phyloP scores from a whole-genome alignment of 2,113 vertebrate genomes.

The Trogon surrucura region DNA sequence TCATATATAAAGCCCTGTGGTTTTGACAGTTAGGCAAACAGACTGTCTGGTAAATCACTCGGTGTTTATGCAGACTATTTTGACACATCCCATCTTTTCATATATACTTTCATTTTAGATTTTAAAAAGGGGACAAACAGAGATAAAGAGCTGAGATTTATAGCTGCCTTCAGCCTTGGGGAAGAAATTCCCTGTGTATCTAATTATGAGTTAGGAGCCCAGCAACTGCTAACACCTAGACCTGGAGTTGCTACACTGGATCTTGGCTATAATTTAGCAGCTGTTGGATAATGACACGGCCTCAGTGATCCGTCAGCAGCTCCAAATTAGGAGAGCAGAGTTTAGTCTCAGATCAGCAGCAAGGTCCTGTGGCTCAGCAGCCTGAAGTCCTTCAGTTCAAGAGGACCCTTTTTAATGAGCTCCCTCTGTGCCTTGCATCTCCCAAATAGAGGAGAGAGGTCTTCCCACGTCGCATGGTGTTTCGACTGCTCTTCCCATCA shows the following conservation, averaged over 20 bases:
- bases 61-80: conserved; percentile 69
- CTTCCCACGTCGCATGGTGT: accelerated
- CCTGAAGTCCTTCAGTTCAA: conserved; percentile 50
- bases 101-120: conserved; percentile 64
- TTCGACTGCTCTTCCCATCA: background rate
- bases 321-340: conserved; percentile 55
- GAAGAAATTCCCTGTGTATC: conserved; percentile 52
- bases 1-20: conserved; percentile 50
- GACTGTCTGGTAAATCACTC: conserved; percentile 69
- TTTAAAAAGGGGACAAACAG: conserved; percentile 62
- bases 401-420: conserved; percentile 61
- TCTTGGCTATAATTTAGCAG: conserved; percentile 57
- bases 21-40: conserved; percentile 71
- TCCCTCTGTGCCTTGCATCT: conserved; percentile 12
- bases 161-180: conserved; percentile 45
- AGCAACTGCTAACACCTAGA: conserved; percentile 52
- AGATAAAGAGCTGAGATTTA: conserved; percentile 56
- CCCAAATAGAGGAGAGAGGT: background rate
- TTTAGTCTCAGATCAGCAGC: conserved; percentile 47
- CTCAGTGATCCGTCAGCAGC: conserved; percentile 32
- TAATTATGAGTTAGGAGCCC: conserved; percentile 49
- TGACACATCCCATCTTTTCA: conserved; percentile 64
- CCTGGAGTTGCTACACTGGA: conserved; percentile 3
- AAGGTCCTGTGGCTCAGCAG: conserved; percentile 48
- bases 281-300: conserved; percentile 53